Conservation (phyloP, 2,797 vertebrate genomes). For the Nasua narica region DNA sequence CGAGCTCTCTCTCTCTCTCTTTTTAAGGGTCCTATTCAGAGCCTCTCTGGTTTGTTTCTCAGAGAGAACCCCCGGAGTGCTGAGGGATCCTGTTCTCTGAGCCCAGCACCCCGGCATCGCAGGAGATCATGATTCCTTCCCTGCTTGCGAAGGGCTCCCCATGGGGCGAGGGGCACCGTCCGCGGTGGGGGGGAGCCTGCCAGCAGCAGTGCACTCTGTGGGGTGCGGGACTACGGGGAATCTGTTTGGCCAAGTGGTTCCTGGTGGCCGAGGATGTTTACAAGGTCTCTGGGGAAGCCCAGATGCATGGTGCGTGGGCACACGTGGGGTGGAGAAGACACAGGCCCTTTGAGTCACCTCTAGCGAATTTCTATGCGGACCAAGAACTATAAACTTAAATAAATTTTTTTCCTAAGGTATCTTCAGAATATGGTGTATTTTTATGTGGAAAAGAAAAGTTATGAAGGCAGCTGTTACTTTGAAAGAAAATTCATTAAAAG, state of each 20-base stretch:
- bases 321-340: background rate
- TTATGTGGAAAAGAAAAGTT: slow-evolving; percentile 81
- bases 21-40: background rate
- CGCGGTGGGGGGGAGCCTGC: accelerated
- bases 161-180: accelerated
- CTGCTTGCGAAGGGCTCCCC: background rate
- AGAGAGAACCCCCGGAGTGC: accelerated
- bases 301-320: accelerated
- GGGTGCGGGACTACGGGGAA: background rate
- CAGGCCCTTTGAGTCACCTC: slow-evolving; percentile 60
- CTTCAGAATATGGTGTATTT: slow-evolving; percentile 85
- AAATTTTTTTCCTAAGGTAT: slow-evolving; percentile 79
- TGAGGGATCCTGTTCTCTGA: background rate
- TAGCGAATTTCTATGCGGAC: slow-evolving; percentile 72
- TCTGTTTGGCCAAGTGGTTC: background rate
- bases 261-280: slow-evolving; percentile 68
- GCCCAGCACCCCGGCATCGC: background rate
- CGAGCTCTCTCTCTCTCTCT: background rate
- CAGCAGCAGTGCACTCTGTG: accelerated
- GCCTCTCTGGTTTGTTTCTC: background rate
- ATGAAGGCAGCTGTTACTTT: slow-evolving; percentile 80
- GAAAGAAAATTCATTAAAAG: slow-evolving; percentile 76
- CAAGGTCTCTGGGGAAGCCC: slow-evolving; percentile 53
- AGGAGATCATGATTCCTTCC: background rate
- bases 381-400: slow-evolving; percentile 76